Evolutionary conservation across 1,140 invertebrate species (phyloP), one percentile per base, ranked within the genome.

Genomic region (Polypedilum vanderplanki): DNA sequence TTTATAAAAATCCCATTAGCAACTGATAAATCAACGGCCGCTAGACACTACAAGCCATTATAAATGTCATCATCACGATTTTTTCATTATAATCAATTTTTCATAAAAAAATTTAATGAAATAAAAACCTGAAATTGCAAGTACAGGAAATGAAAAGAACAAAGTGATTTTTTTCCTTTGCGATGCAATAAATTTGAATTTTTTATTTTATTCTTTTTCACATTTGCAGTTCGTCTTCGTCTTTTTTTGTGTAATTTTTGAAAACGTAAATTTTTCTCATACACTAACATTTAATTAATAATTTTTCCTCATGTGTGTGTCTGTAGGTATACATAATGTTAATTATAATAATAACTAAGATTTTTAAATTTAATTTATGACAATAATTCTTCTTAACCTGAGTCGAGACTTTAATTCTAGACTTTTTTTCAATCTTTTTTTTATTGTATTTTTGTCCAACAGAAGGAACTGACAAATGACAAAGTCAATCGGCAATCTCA

Each of bases 361-460:
- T 15, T 57, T 57, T 57, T 1, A 57, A 57, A n/a, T 57, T 12
- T 57, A 57, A 4, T 46, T 57, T 57, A n/a, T 57, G 12, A 57
- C n/a, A 12, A 57, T 57, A 57, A 15, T 57, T 57, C n/a, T n/a
- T 57, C n/a, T n/a, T 57, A 57, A 57, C 46, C 46, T 57, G 46
- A 57, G 46, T 57, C 46, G 46, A 57, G 46, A 57, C 46, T n/a
- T 57, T 57, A 57, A 57, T 57, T 57, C 46, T n/a, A 57, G 46
- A 57, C 46, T 57, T 57, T 46, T 10, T 46, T n/a, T 46, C 41
- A 46, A 12, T 46, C 41, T 46, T 46, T n/a, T n/a, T 57, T 33
- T 33, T n/a, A 57, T 57, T 57, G 24, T 33, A 15, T 57, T 57
- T 57, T 8, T 57, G 46, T 57, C 46, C 46, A 57, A 57, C 46